Base-by-base conservation (phyloP, 2,797 vertebrate genomes). In the Xerus rutilus region DNA sequence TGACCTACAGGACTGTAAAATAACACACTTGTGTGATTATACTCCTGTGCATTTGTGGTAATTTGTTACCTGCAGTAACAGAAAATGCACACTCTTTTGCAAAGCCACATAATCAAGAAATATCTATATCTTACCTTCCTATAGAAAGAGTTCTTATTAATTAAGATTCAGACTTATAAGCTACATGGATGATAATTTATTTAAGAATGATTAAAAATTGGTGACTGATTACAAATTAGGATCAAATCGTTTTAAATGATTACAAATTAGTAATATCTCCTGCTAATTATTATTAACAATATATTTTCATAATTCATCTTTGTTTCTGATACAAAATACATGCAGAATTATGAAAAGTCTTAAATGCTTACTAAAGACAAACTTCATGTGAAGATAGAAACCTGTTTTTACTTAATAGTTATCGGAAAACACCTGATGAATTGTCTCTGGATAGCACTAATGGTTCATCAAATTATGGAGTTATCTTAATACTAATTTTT, bases 401-500 rank as follows among this genome's bases (percentile, higher is more conserved):
- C 9, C 11, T 64, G 4, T 43, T 92, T 83, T 45, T 47, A 35
- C 49, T 81, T 84, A 62, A 67, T 35, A 39, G 6, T 64, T 86
- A 43, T 62, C 78, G 23, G 2, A 92, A 57, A 73, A 35, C 20
- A 96, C 32, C 49, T 95, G 86, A 86, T 43, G 35, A 47, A 83
- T 91, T 72, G 15, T 39, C 25, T 84, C 1, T 86, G 69, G 52
- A 52, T 35, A 67, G 35, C 28, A 47, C 70, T 74, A 73, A 83
- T 20, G 17, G 59, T 94, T 89, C 57, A 73, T 65, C 43, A 85
- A 76, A 89, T 87, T 78, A 57, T 76, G 57, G 2, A 15, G 25
- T 12, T 64, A 65, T 30, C 28, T 77, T 72, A 95, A 85, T 91
- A 47, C 45, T 87, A 88, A 93, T 93, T 77, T n/a, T 81, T 84